Evolutionary conservation across 2,888 invertebrate species (phyloP).

Genomic region (Melikaiella ostensackeni): DNA sequence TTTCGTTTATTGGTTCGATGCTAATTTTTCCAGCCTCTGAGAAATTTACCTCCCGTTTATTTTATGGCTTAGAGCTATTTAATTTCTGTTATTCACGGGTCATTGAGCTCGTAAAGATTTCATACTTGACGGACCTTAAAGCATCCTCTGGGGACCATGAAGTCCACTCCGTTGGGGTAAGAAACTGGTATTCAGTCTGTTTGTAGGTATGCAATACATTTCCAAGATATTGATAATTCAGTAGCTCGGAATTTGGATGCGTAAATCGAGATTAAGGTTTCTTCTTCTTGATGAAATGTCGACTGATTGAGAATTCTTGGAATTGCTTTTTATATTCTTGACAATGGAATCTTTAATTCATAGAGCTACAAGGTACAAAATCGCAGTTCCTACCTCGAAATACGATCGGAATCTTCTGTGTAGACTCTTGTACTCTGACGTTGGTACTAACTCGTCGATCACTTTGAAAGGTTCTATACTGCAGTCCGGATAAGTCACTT

Average conservation of each 20-base stretch:
- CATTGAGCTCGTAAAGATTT: conserved; percentile 51
- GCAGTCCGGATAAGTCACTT: too few species aligned
- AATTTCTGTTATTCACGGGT: conserved; percentile 56
- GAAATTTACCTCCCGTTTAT: conserved; percentile 7
- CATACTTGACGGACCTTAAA: conserved; percentile 47
- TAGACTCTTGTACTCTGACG: too few species aligned
- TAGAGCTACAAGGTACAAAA: too few species aligned
- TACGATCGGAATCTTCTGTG: too few species aligned
- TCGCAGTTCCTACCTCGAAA: too few species aligned
- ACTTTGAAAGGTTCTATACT: too few species aligned
- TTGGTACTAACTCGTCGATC: too few species aligned
- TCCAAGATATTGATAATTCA: background rate
- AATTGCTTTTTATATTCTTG: background rate
- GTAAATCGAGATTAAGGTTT: background rate
- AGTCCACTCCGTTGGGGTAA: background rate
- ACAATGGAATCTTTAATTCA: background rate
- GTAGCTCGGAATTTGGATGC: background rate
- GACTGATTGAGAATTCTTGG: background rate
- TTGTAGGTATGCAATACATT: background rate
- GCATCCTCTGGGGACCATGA: background rate
- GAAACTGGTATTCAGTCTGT: background rate
- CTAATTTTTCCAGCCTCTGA: conserved; percentile 4
- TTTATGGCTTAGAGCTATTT: conserved; percentile 48
- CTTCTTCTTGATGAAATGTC: background rate
- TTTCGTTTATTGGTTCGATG: conserved; percentile 6